These are phyloP conservation scores for Choristoneura fumiferana DNA, from an alignment of 1,140 invertebrate genomes.

Conservation along the genomic window DNA sequence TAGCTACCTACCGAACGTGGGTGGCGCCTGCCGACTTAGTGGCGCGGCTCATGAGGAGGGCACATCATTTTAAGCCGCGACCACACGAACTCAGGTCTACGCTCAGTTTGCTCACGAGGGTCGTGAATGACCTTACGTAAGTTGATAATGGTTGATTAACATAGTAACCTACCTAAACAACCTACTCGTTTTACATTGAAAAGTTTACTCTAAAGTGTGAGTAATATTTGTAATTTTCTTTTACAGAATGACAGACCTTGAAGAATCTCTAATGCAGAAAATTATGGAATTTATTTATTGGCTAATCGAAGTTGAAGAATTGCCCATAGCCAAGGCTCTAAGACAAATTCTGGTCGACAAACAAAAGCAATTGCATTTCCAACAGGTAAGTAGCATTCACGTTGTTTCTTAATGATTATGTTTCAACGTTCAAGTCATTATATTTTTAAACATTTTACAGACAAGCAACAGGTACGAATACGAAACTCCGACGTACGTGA, in stretches of 20 bases:
- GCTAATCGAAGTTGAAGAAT: conserved; percentile 90
- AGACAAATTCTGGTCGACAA: conserved; percentile 95
- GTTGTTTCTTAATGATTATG: no score
- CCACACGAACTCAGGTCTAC: conserved; percentile 87
- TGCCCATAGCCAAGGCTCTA: conserved; percentile 92
- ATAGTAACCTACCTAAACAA: no score
- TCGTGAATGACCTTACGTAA: conserved; percentile 96
- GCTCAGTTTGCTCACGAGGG: conserved; percentile 90
- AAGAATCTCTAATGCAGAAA: conserved; percentile 85
- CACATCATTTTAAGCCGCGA: conserved; percentile 89
- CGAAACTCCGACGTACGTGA: conserved; percentile 57
- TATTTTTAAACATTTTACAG: conserved; percentile 29
- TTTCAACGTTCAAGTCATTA: not conserved
- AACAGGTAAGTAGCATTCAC: conserved; percentile 53
- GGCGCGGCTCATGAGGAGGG: conserved; percentile 90
- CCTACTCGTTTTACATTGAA: no score
- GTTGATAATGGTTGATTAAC: conserved; percentile 60
- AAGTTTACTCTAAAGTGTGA: no score
- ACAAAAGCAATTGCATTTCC: conserved; percentile 83
- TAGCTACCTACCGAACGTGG: conserved; percentile 97
- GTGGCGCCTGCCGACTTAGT: conserved; percentile 93
- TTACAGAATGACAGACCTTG: conserved; percentile 90
- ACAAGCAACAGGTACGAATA: conserved; percentile 65
- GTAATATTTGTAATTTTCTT: conserved; percentile 17
- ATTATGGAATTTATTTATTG: conserved; percentile 96